phyloP scores from a whole-genome alignment of 1,140 invertebrate species.

The Diachasma alloeum region DNA sequence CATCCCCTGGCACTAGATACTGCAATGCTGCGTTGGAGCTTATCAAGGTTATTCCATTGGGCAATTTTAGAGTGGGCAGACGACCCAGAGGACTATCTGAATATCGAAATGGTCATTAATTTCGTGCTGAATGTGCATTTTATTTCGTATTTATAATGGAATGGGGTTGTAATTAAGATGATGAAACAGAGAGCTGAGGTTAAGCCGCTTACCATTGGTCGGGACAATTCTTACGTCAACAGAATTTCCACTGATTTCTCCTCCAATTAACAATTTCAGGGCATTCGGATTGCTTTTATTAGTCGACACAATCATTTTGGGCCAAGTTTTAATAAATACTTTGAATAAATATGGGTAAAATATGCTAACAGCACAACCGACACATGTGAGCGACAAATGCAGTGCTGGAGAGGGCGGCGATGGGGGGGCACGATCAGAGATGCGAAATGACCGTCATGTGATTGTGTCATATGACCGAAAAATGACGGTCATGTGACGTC shows the following conservation, averaged over 20 bases:
- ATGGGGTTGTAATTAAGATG: neutral
- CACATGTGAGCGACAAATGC: conserved; percentile 46
- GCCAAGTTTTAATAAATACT: conserved; percentile 49
- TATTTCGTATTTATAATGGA: neutral
- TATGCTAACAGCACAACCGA: conserved; percentile 50
- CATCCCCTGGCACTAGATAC: conserved; percentile 60
- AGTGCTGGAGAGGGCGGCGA: too few relatives aligned
- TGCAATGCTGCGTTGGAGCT: conserved; percentile 67
- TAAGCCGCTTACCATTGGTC: conserved; percentile 65
- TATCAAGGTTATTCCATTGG: conserved; percentile 64
- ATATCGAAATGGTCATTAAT: conserved; percentile 34
- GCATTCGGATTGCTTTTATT: conserved; percentile 78
- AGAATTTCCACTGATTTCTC: conserved; percentile 69
- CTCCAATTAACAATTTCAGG: conserved; percentile 74
- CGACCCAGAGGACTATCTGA: conserved; percentile 49
- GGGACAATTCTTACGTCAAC: conserved; percentile 66
- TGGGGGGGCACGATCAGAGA: too few relatives aligned
- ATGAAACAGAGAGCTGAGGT: conserved; percentile 34
- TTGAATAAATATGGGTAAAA: conserved; percentile 52
- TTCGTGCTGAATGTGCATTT: too few relatives aligned
- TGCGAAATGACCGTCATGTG: too few relatives aligned
- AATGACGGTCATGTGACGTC: too few relatives aligned
- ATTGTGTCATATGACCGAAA: too few relatives aligned
- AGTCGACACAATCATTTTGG: conserved; percentile 72
- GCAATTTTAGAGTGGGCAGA: conserved; percentile 65